Conservation (phyloP, 1,140 invertebrate genomes). For the Chlorops oryzae region DNA sequence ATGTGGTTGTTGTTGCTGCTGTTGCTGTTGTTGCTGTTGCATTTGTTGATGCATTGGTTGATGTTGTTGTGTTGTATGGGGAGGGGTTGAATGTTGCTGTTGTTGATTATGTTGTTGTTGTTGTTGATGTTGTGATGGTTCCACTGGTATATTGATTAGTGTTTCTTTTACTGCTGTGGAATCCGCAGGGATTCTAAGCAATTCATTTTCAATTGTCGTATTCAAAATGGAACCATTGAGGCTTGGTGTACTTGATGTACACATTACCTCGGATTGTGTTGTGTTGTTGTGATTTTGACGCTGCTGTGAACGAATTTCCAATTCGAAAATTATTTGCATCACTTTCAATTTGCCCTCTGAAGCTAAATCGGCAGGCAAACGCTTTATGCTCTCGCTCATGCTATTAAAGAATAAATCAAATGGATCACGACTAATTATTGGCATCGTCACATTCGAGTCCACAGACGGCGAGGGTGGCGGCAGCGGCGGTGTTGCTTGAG, state of each 20-base stretch:
- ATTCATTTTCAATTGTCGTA: constrained; percentile 1
- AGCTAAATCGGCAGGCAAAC: constrained; percentile 28
- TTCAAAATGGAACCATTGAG: background rate
- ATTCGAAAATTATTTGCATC: constrained; percentile 35
- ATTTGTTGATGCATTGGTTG: constrained; percentile 5
- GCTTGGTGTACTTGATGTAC: too few species aligned
- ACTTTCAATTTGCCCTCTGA: constrained; percentile 38
- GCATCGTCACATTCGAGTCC: background rate
- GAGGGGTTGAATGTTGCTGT: background rate
- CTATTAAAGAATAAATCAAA: constrained; percentile 40
- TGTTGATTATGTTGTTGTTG: background rate
- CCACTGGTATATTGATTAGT: background rate
- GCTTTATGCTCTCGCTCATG: constrained; percentile 35
- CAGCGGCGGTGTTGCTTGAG: constrained; percentile 30
- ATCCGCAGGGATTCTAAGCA: too few species aligned
- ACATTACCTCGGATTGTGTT: too few species aligned
- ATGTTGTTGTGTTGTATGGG: background rate
- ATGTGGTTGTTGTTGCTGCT: background rate
- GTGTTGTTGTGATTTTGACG: constrained; percentile 7
- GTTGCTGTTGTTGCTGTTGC: background rate
- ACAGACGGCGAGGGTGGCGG: background rate
- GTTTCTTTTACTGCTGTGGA: background rate
- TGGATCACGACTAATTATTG: background rate
- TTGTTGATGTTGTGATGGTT: background rate
- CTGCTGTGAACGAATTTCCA: constrained; percentile 30